Percentiles rank a stretch among this genome's conserved stretches.
Conservation (phyloP, 2,888 invertebrate species). For the Thereva unica region DNA sequence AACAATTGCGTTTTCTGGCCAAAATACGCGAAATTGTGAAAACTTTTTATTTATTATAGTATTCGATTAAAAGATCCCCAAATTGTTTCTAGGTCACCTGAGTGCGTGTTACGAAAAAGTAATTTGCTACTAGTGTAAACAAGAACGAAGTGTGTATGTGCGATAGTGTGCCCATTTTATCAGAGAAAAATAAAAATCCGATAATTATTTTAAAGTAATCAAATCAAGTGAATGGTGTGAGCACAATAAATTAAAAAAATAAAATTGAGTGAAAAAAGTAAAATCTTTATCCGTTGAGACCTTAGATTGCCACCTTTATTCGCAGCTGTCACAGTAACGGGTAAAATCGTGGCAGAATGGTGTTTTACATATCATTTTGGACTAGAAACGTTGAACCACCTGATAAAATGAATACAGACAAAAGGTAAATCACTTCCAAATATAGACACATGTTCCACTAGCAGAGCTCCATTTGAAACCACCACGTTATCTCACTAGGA, state of each 20-base stretch:
- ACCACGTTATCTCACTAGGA: background rate
- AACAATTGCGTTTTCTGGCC: too few relatives aligned
- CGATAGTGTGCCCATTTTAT: too few relatives aligned
- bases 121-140: too few relatives aligned
- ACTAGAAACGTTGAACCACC: slow-evolving; percentile 53
- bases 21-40: too few relatives aligned
- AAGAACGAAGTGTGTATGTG: too few relatives aligned
- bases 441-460: slow-evolving; percentile 12
- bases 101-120: too few relatives aligned
- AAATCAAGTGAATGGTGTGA: too few relatives aligned
- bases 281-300: background rate
- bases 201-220: too few relatives aligned
- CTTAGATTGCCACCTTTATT: slow-evolving; percentile 2
- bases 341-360: slow-evolving; percentile 48
- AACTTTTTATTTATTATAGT: too few relatives aligned
- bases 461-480: background rate
- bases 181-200: too few relatives aligned
- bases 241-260: background rate
- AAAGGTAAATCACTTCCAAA: slow-evolving; percentile 41
- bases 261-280: slow-evolving; percentile 12
- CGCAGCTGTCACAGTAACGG: slow-evolving; percentile 26
- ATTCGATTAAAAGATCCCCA: too few relatives aligned
- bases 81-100: too few relatives aligned
- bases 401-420: slow-evolving; percentile 50
- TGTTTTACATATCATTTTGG: slow-evolving; percentile 55